Evolutionary conservation across 1,140 invertebrate genomes (phyloP), one percentile per base, ranked within the genome.

Genomic region (Drosophila nikananu): DNA sequence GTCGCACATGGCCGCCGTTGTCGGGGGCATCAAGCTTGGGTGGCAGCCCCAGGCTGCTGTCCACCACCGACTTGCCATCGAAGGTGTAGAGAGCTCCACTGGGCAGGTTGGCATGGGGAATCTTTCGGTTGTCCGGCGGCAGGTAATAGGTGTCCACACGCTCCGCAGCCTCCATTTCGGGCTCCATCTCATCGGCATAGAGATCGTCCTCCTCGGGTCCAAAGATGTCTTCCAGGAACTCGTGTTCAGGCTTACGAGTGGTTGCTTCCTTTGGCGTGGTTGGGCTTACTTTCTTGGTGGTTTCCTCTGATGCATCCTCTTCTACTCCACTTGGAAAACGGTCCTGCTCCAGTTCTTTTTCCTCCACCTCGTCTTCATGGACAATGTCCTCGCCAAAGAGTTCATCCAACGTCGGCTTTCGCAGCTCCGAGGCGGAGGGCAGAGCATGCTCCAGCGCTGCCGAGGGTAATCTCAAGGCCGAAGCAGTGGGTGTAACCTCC

Each of bases 41-140:
- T 10, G 95, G 94, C 57, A 94, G 94, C 0, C 95, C 95, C 12
- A 96, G 83, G 13, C 94, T 95, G 12, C 94, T 93, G 49, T 95
- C 95, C 5, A 96, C 95, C 8, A 97, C 94, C 21, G 94, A 95
- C 86, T 96, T 96, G 0, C 96, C 96, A 78, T 97, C 96, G 74
- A 95, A 97, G 9, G 96, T 95, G 12, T 96, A 95, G 23, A 96
- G 94, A 0, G 95, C 95, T 41, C 93, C 94, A 54, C 87, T 93
- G 23, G 87, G 93, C 72, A 92, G 94, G 86, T 61, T 73, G 48
- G 86, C 61, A 44, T 91, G 82, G 58, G 91, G 92, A 61, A 94
- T 92, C 78, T 93, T 93, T 73, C 94, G 93, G 55, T 91, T 93
- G 57, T 94, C 94, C 21, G 96, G 96, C 13, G 96, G 95, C 59